Base-by-base conservation (phyloP, 2,113 vertebrate genomes). In the Microcebus lehilahytsara region DNA sequence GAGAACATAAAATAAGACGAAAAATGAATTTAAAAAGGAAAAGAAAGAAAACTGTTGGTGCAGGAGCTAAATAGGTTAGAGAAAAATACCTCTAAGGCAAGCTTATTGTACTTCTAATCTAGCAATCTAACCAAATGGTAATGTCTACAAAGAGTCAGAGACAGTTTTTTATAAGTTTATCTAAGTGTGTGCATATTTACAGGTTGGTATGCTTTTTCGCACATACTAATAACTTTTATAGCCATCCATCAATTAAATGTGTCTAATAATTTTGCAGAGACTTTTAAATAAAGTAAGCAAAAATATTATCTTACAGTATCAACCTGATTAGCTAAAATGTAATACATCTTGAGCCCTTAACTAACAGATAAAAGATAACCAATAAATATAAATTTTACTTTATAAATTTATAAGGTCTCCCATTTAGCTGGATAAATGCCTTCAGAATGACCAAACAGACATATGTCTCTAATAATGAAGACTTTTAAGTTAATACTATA, bases 21-120 rank as follows among this genome's bases (percentile, higher is more conserved):
- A 93, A 90, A 97, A 80, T 77, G 85, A 91, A 85, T 80, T 71
- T 0, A 72, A 77, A 93, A 69, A 56, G 23, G 16, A 91, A 78
- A 96, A 4, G 37, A 74, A 93, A 66, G 14, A 84, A 96, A 94
- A 94, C n/a, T 91, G 53, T 60, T 94, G 77, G 78, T 89, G 32
- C 5, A 27, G 37, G 13, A 71, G 2, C 34, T 93, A 71, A 86
- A 37, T 6, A 72, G 51, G 10, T 95, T 90, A 67, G 27, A 75
- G 74, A 83, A 92, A 94, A 72, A 78, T 80, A 23, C 86, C 60
- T 91, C 23, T 58, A 58, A 85, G 53, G 37, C 49, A 94, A 91
- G 46, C 89, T 85, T 93, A 78, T 32, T 91, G 2, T 88, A 62
- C 32, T 58, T 85, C 37, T 62, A 40, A 72, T 83, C 23, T 60